phyloP scores from a whole-genome alignment of 2,113 vertebrate genomes.

The Rhinoderma darwinii region DNA sequence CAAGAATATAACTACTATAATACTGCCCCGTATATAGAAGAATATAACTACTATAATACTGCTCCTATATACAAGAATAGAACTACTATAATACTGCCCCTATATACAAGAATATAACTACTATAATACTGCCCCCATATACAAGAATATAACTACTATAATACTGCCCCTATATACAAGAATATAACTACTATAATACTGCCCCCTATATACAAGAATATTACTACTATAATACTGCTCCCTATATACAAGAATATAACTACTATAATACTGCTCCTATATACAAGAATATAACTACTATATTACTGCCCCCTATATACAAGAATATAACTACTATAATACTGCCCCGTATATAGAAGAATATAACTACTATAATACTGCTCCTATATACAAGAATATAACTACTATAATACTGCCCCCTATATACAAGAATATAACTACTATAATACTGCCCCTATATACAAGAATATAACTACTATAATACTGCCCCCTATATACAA shows the following conservation, averaged over 20 bases:
- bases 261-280: background rate
- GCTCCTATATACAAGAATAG: background rate
- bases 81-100: slow-evolving; percentile 18
- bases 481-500: too few species aligned
- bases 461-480: too few species aligned
- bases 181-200: slow-evolving; percentile 17
- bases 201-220: background rate
- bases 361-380: background rate
- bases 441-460: background rate
- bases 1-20: slow-evolving; percentile 5
- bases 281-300: background rate
- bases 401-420: background rate
- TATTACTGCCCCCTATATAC: background rate
- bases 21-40: background rate
- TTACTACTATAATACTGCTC: slow-evolving; percentile 7
- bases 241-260: background rate
- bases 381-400: too few species aligned
- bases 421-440: background rate
- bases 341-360: background rate
- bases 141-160: slow-evolving; percentile 1
- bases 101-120: slow-evolving; percentile 5
- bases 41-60: slow-evolving; percentile 2
- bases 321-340: slow-evolving; percentile 12
- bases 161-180: background rate
- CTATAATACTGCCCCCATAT: slow-evolving; percentile 8